These are phyloP conservation scores for Mactromeris polynyma DNA, from an alignment of 2,888 invertebrate genomes.

Conservation along the genomic window DNA sequence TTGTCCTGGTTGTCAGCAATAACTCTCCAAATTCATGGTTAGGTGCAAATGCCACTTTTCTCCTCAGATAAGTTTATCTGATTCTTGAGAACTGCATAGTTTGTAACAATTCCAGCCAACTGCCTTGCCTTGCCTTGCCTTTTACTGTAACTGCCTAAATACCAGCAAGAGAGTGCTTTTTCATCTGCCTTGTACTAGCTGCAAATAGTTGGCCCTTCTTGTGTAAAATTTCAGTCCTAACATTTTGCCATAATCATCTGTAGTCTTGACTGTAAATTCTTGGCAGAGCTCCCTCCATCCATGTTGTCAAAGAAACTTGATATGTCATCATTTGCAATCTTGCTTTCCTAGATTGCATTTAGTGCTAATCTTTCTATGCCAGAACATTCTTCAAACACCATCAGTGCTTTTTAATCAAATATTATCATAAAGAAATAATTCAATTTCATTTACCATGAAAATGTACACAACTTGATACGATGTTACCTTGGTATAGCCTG, in stretches of 20 bases:
- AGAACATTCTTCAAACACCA: not conserved
- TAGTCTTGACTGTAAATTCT: not conserved
- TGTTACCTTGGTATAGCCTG: not conserved
- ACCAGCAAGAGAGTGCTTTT: no score
- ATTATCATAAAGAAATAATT: not conserved
- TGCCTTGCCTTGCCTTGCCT: no score
- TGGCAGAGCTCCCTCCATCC: not conserved
- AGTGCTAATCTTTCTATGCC: not conserved
- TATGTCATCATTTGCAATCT: not conserved
- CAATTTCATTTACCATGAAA: not conserved
- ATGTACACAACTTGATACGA: not conserved
- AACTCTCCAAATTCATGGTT: no score
- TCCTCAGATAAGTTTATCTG: no score
- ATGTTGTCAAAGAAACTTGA: not conserved
- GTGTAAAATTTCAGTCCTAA: not conserved
- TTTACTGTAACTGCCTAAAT: no score
- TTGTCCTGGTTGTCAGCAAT: no score
- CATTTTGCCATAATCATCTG: not conserved
- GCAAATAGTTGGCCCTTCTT: not conserved
- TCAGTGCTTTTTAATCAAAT: not conserved
- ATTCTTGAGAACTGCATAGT: no score
- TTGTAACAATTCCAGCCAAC: no score
- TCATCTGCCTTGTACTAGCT: no score
- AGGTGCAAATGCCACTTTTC: no score
- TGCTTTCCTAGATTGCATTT: not conserved